These are phyloP conservation scores for Lomographa bimaculata DNA, from an alignment of 2,888 invertebrate genomes.

Conservation along the genomic window DNA sequence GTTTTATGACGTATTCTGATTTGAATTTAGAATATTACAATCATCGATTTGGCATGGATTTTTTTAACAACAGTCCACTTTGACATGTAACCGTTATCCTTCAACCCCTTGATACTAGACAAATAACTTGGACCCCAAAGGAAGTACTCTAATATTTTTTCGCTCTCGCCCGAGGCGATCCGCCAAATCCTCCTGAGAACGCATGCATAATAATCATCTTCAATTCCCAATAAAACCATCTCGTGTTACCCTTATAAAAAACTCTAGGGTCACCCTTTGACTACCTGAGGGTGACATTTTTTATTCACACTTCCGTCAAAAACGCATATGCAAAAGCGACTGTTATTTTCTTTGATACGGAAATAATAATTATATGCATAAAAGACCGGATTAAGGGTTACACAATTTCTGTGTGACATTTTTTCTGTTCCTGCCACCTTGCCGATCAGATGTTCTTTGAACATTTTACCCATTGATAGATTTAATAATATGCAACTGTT, in stretches of 20 bases:
- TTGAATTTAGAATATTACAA: slow-evolving; percentile 11
- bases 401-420: slow-evolving; percentile 63
- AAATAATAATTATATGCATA: slow-evolving; percentile 84
- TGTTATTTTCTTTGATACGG: slow-evolving; percentile 81
- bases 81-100: slow-evolving; percentile 46
- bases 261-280: slow-evolving; percentile 68
- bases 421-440: slow-evolving; percentile 78
- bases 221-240: slow-evolving; percentile 62
- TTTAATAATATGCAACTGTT: slow-evolving; percentile 72
- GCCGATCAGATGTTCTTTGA: slow-evolving; percentile 66
- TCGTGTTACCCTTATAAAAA: slow-evolving; percentile 70
- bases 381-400: slow-evolving; percentile 78
- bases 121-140: slow-evolving; percentile 54
- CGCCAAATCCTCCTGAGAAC: slow-evolving; percentile 79
- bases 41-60: slow-evolving; percentile 24
- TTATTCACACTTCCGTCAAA: slow-evolving; percentile 81
- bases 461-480: slow-evolving; percentile 53
- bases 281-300: slow-evolving; percentile 80
- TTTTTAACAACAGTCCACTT: slow-evolving; percentile 1
- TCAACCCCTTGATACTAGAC: slow-evolving; percentile 41
- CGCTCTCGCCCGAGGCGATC: slow-evolving; percentile 65
- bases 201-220: slow-evolving; percentile 78
- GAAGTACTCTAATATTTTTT: slow-evolving; percentile 55
- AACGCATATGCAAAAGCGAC: slow-evolving; percentile 79
- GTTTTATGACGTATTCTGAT: slow-evolving; percentile 16